Evolutionary conservation across 2,888 invertebrate genomes (phyloP), one percentile per base, ranked within the genome.

Genomic region (Malthinus flaveolus): DNA sequence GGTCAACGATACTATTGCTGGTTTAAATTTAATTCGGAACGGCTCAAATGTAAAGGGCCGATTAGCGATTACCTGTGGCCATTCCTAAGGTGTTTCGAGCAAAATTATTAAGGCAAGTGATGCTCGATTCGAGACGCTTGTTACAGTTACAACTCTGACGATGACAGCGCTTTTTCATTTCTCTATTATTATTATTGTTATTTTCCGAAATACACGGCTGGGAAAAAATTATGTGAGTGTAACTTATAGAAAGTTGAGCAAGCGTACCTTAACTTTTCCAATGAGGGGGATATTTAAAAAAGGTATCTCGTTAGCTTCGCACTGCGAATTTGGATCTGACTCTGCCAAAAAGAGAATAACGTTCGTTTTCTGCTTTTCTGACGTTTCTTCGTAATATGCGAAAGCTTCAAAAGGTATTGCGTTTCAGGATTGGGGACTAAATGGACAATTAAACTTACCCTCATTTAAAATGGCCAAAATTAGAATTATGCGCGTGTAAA

Each of bases 51-150:
- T 39, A n/a, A 23, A 31, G 12, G n/a, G 5, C 2, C 3, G 1
- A 9, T 10, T 7, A 37, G 1, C 10, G 8, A 9, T 32, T 45
- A 56, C 56, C 50, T 11, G 56, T 45, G 1, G 32, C 23, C 56
- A 56, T 50, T 56, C 36, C 45, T 45, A 37, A 7, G 6, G 37
- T 45, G 15, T 50, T 50, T 11, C 37, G 49, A 12, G 49, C 56
- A 49, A 49, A 56, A 9, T 36, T 49, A 11, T 44, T 13, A 9
- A 56, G 32, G 2, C 50, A 50, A n/a, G 36, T 10, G 1, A 56
- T 49, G 11, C 56, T 45, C 0, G 49, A 35, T 11, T 50, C 36
- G n/a, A 56, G 45, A 31, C 33, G 45, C 37, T 49, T 56, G 23
- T 36, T 36, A 32, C 56, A 56, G 8, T 56, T 45, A 23, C 56